Base-by-base conservation (phyloP, 2,113 vertebrate species). In the Sapajus apella region DNA sequence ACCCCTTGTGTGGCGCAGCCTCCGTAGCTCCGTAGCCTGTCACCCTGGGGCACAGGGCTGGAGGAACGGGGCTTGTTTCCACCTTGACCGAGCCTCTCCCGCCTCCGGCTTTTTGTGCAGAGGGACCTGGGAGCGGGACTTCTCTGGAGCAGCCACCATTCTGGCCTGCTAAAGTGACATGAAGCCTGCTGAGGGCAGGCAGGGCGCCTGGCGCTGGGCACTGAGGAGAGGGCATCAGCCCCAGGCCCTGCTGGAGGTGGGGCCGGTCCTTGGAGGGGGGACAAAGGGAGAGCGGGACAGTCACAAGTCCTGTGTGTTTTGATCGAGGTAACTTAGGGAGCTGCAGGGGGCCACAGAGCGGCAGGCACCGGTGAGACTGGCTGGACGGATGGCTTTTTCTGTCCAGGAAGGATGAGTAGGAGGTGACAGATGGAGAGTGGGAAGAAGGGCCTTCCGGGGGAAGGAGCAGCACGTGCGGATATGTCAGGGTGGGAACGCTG, bases 341-440 rank as follows among this genome's bases (percentile, higher is more conserved):
- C 27, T 3, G 23, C 27, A 18, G 85, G 76, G 56, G 77, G 52
- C 85, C 43, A 4, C 68, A 12, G 91, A 55, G 79, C 5, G 2
- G 18, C 32, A 25, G 76, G 82, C 52, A 73, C 94, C 55, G n/a
- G 89, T 37, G 89, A 68, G 92, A 73, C 89, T 17, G 89, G 92
- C 97, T 16, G 27, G 6, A 43, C 55, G 35, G 68, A 87, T 64
- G 81, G 94, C 80, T n/a, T 79, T 58, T 64, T 86, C 92, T 94
- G 82, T 91, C 82, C 3, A 66, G 93, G 88, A 82, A 93, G 89
- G 66, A 23, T 23, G 76, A 92, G 97, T 13, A 17, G 82, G 83
- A 66, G 96, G 27, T 94, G 86, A 92, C 95, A 84, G 73, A 92
- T 96, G 94, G 90, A 70, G 20, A 64, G 75, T 45, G 84, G 76